A percentile compares a stretch with the other conserved stretches of the same genome.
Conservation (phyloP, 2,113 vertebrate genomes). For the Baryphthengus martii region DNA sequence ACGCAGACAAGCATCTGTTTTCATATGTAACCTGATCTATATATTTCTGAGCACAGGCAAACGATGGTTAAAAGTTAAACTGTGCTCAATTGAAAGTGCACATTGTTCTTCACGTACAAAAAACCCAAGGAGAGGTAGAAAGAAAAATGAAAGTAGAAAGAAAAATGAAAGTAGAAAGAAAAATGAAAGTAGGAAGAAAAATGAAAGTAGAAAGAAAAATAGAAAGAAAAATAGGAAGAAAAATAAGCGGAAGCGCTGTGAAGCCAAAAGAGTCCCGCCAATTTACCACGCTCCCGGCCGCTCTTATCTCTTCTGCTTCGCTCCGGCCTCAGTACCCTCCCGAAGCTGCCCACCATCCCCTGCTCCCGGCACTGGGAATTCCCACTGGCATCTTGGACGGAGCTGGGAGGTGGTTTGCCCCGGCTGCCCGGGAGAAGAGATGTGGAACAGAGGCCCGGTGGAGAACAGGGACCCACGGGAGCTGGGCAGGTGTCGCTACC, state of each 20-base stretch:
- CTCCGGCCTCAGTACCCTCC: rapidly evolving
- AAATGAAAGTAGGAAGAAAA: not conserved
- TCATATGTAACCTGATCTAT: not conserved
- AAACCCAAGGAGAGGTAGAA: no score
- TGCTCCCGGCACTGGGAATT: rapidly evolving
- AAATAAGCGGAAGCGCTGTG: no score
- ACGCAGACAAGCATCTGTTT: not conserved
- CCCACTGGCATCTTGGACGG: rapidly evolving
- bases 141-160: not conserved
- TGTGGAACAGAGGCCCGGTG: not conserved
- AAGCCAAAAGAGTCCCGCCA: no score
- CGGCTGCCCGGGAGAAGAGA: not conserved
- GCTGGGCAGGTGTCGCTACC: not conserved
- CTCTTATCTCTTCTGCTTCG: not conserved
- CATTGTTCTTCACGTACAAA: not conserved
- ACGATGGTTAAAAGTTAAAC: not conserved
- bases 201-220: not conserved
- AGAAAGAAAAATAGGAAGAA: no score
- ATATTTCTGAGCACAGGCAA: not conserved
- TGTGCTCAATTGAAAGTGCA: not conserved
- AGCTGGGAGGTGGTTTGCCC: not conserved
- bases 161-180: not conserved
- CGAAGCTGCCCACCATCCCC: rapidly evolving
- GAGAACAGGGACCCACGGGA: rapidly evolving
- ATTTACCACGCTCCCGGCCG: not conserved